Base-by-base conservation (phyloP, 2,888 invertebrate species). In the Idaea biselata region DNA sequence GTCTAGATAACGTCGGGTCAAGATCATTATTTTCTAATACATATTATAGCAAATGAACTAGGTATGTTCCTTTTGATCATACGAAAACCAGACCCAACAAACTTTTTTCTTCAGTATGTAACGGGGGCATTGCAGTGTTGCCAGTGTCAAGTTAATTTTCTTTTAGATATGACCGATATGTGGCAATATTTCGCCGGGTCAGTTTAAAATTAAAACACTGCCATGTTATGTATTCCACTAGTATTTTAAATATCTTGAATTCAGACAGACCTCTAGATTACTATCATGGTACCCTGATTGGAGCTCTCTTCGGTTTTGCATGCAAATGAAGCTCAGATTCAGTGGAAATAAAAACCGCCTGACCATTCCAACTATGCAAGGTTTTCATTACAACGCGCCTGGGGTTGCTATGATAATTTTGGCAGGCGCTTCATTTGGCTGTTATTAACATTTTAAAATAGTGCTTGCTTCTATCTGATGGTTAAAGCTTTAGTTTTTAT, bases 311-410 rank as follows among this genome's bases (percentile, higher is more conserved):
- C 58, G 55, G 64, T 60, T 67, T 62, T 68, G 66, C 59, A 69
- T 71, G 67, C 67, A 71, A 71, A 69, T 69, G 64, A 65, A 71
- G n/a, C 16, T 25, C 61, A n/a, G 17, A 57, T 63, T 64, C 59
- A 58, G 64, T 32, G 60, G 64, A 62, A 58, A 64, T 55, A 56
- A 60, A 8, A 61, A 44, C 14, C 65, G 65, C 67, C 69, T 68
- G 68, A 56, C 33, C 25, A 62, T 64, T 56, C 18, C 56, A 56
- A 56, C 44, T 56, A 56, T 44, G 56, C 56, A 56, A 56, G 17
- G 18, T 66, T 65, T 63, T 60, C 18, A 25, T 44, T 25, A 63
- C 60, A 68, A 16, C 25, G 14, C 18, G 59, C 54, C 44, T 44
- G 44, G 54, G 14, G 55, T 68, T 68, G 67, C 68, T 54, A 55